A percentile compares a stretch with the other conserved stretches of the same genome.
These are phyloP conservation scores for Euzophera pinguis DNA, from an alignment of 2,888 invertebrate genomes.

Conservation along the genomic window DNA sequence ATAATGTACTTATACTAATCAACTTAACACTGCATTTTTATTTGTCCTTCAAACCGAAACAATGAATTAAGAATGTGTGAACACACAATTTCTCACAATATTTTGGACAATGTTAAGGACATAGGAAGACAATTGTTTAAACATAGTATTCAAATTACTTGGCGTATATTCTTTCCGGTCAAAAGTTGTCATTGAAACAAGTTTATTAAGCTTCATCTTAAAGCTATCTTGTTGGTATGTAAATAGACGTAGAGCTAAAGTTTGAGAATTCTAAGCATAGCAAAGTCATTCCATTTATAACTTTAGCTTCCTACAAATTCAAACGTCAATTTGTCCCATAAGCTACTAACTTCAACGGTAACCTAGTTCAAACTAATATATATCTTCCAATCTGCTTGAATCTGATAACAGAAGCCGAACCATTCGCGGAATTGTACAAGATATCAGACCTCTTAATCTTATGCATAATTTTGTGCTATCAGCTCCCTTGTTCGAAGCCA, in stretches of 20 bases:
- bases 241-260: too few species aligned
- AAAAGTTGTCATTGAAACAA: too few species aligned
- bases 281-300: neutral
- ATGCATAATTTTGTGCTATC: constrained; percentile 1
- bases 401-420: neutral
- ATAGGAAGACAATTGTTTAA: neutral
- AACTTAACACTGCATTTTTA: neutral
- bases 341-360: neutral
- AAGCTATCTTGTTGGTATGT: too few species aligned
- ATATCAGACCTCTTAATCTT: constrained; percentile 6
- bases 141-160: neutral
- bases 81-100: neutral
- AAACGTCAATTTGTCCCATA: neutral
- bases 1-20: neutral
- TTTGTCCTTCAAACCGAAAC: neutral
- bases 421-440: constrained; percentile 4
- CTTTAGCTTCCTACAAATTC: neutral
- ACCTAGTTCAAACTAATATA: constrained; percentile 1
- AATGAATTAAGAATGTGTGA: neutral
- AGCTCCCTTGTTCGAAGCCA: neutral
- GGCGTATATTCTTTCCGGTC: too few species aligned
- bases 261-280: neutral
- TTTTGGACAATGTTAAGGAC: constrained; percentile 18
- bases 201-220: too few species aligned
- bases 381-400: neutral